These are phyloP conservation scores for Zoanthus solanderi DNA, from an alignment of 92 coral and sea anemone genomes.

Conservation along the genomic window DNA sequence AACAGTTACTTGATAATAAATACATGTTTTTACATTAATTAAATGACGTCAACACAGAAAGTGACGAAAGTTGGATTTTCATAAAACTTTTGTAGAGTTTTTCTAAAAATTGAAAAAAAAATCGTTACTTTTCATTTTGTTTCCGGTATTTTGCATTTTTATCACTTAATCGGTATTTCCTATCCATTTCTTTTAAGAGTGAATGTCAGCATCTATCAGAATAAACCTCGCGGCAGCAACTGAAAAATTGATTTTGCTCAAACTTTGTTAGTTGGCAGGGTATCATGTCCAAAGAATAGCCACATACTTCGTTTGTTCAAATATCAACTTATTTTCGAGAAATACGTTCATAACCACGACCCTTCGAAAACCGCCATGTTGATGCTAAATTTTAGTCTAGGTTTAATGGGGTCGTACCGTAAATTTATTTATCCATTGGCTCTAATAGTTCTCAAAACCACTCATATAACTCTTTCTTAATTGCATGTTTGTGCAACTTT, in stretches of 20 bases:
- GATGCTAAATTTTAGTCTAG: conserved; percentile 25
- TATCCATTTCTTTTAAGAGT: not conserved
- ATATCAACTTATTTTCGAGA: conserved; percentile 4
- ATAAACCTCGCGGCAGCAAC: conserved; percentile 1
- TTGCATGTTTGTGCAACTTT: not conserved
- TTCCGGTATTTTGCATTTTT: too few species aligned
- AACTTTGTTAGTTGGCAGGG: conserved; percentile 4
- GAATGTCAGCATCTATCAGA: conserved; percentile 1
- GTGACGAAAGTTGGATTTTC: too few species aligned
- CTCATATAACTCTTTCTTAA: not conserved
- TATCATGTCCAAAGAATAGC: conserved; percentile 1
- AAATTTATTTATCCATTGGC: conserved; percentile 1
- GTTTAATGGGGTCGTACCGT: conserved; percentile 17
- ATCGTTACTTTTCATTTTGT: too few species aligned
- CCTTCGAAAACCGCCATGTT: conserved; percentile 4
- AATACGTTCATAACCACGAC: conserved; percentile 12
- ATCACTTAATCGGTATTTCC: too few species aligned
- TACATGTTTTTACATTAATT: too few species aligned
- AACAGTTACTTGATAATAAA: too few species aligned
- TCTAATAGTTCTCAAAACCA: not conserved
- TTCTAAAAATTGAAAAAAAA: too few species aligned
- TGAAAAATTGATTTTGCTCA: conserved; percentile 13
- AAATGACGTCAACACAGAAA: too few species aligned
- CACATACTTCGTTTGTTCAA: conserved; percentile 12
- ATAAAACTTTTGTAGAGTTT: too few species aligned